Base-by-base conservation (phyloP, 2,113 vertebrate species). In the Desmodus rotundus region DNA sequence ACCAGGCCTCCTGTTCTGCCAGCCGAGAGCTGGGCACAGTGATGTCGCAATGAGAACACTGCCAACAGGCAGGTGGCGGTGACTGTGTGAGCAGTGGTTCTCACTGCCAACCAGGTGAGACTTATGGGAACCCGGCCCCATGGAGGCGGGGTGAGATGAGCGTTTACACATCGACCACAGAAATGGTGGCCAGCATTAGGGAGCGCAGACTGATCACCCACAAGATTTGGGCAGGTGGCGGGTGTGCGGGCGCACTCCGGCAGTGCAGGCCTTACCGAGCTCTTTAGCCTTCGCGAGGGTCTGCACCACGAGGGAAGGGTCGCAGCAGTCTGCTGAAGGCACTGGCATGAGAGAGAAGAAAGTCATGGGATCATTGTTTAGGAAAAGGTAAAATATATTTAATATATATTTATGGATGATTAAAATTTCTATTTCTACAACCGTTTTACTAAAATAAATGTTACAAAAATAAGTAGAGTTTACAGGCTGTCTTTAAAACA, bases 241-340 rank as follows among this genome's bases (percentile, higher is more conserved):
- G 43, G 45, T 11, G 10, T 47, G 45, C 20, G 54, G 54, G 52
- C 16, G 16, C 16, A 5, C 50, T 52, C 50, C 16, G 50, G 50
- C 16, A 52, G 52, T 6, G 52, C 19, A 3, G 93, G 88, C 74
- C 98, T 99, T 99, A 99, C 99, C 99, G 97, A 99, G 98, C 97
- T 99, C 99, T 98, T 99, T 99, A 89, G 98, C 98, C 99, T 99
- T 99, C 97, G 99, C 98, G 97, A 99, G 97, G 94, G 99, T 99
- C 96, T 99, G 99, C 95, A 98, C 98, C 98, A 99, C 98, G 93
- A 99, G 96, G 90, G 99, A 98, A 95, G 99, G 98, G 96, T 99
- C 99, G 97, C 98, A 98, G 97, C 98, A 98, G 88, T 99, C 99
- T 98, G 99, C 98, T 97, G 98, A 98, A 97, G 98, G 98, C 97